Evolutionary conservation across 1,140 invertebrate species (phyloP).

Genomic region (Cydia amplana): DNA sequence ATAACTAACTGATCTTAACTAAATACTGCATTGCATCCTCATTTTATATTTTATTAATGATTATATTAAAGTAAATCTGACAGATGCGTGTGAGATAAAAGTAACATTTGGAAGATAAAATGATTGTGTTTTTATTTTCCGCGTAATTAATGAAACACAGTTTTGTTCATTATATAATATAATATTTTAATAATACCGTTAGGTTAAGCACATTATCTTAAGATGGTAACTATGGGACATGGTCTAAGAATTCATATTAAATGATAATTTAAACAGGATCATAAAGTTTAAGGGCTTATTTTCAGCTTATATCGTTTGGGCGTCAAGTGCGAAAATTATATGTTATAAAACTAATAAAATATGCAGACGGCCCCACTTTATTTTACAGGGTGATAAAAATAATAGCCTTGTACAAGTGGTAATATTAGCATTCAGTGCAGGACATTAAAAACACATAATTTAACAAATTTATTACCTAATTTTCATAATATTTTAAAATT

Average conservation of each 20-base stretch:
- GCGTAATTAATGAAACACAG: too few species aligned
- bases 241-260: not conserved
- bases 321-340: not conserved
- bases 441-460: not conserved
- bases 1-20: too few species aligned
- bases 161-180: too few species aligned
- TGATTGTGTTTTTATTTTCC: too few species aligned
- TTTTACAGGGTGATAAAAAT: constrained; percentile 1
- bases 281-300: not conserved
- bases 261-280: not conserved
- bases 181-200: too few species aligned
- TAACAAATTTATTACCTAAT: not conserved
- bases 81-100: not conserved
- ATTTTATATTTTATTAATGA: too few species aligned
- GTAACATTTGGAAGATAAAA: too few species aligned
- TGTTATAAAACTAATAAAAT: constrained; percentile 1
- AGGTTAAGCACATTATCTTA: not conserved
- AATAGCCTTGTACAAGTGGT: not conserved
- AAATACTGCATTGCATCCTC: too few species aligned
- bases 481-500: not conserved
- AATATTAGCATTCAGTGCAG: not conserved
- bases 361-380: not conserved
- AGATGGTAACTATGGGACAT: not conserved
- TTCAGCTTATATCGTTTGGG: not conserved
- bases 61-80: too few species aligned